Evolutionary conservation across 2,888 invertebrate genomes (phyloP), one percentile per base, ranked within the genome.

Genomic region (Hydrotaea cyrtoneurina): DNA sequence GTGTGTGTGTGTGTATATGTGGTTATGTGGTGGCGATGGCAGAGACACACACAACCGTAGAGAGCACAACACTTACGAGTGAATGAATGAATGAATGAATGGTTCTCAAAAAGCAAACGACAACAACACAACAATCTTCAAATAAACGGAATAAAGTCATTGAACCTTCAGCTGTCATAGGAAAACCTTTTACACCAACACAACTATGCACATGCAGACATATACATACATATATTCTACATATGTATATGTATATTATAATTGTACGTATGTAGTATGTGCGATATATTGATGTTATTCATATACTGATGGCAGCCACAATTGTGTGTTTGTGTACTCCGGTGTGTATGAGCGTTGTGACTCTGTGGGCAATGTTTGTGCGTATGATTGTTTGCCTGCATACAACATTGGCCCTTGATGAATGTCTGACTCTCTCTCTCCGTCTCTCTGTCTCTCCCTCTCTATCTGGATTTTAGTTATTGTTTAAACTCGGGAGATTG

Each of bases 281-380:
- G 17, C 19, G 5, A 74, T 39, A 39, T 57, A 53, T 57, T 59
- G 15, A 53, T 23, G 71, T 64, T 62, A 62, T n/a, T 31, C 19
- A 15, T 62, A 36, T 62, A 26, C 19, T 17, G 10, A 55, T 55
- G 21, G 55, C 21, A 55, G 13, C 53, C 39, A 8, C 11, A 55
- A 21, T 7, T 71, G 31, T 69, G 19, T 73, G 76, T 72, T 13
- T 69, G 26, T 73, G 76, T 72, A 50, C 50, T 55, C 10, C 10
- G 21, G 55, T 55, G 55, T 21, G n/a, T 21, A 3, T 17, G 23
- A 11, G n/a, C n/a, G n/a, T n/a, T n/a, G n/a, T 17, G 57, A 57
- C 7, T 57, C n/a, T 17, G 31, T 59, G 8, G 23, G 23, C 7
- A 59, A 15, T 8, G 59, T 26, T 21, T 59, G 59, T 10, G 10